Percentiles rank a stretch among this genome's conserved stretches.
Conservation (phyloP, 2,113 vertebrate species). For the Reinhardtius hippoglossoides region DNA sequence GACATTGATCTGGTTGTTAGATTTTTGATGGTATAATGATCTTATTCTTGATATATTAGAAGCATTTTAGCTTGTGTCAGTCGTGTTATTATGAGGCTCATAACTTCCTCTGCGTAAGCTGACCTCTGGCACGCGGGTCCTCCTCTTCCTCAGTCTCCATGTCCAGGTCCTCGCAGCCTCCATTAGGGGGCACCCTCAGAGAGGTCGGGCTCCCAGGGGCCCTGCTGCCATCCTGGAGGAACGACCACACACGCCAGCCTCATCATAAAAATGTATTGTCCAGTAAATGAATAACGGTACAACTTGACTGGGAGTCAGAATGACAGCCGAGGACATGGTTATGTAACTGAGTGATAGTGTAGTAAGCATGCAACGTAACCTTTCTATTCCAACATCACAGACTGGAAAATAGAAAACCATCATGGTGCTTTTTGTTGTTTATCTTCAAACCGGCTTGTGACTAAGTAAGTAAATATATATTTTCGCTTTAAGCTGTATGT, state of each 20-base stretch:
- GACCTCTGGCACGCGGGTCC: conserved; percentile 92
- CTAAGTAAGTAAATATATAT: neutral
- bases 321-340: neutral
- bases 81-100: neutral
- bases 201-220: conserved; percentile 87
- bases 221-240: conserved; percentile 82
- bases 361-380: neutral
- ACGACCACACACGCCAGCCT: neutral
- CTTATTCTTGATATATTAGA: neutral
- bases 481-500: neutral
- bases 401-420: neutral
- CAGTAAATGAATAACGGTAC: conserved; percentile 23
- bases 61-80: neutral
- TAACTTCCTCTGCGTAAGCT: neutral
- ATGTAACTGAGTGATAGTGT: neutral
- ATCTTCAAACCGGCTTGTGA: neutral
- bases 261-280: conserved; percentile 17
- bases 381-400: neutral
- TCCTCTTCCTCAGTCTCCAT: conserved; percentile 95
- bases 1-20: no score
- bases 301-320: neutral
- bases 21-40: no score
- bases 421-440: neutral
- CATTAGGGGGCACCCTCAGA: conserved; percentile 88
- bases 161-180: conserved; percentile 91